Evolutionary conservation across 2,113 vertebrate species (phyloP), one percentile per base, ranked within the genome.

Genomic region (Probosciger aterrimus): DNA sequence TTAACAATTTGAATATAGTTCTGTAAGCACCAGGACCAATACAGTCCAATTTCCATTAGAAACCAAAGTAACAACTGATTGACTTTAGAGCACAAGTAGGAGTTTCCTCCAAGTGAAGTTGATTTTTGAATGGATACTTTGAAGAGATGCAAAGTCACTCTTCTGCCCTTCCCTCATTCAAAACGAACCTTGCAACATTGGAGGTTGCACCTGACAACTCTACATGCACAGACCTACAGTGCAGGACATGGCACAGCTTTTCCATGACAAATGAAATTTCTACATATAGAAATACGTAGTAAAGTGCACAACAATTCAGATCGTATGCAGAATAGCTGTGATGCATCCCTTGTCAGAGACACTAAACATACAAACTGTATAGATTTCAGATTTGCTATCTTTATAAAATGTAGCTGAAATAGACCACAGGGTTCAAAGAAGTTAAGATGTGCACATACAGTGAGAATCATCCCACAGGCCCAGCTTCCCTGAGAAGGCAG

Each of bases 321-420:
- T 12, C 5, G 25, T 25, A 47, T 6, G 4, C 18, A 55, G 18
- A 79, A 33, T 3, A 76, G 15, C 22, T 59, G 22, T 27, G 12
- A 31, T n/a, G 22, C 9, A 6, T 18, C 23, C 14, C 18, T 49
- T 37, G 10, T 25, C 55, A 64, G 43, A 78, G 4, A 75, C 5
- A 14, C 4, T 55, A 39, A 12, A 28, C 1, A 1, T 10, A 62
- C 1, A 2, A 75, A 53, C 20, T 16, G 6, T 18, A 39, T 22
- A 83, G 28, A 77, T 69, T 19, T 69, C n/a, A 92, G 28, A 68
- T 4, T 31, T 0, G 12, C 55, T 1, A 7, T 52, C 10, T n/a
- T 52, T 24, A 8, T 41, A 73, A 83, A 64, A 92, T 28, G 47
- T 49, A 30, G 19, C 19, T 87, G 43, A 87, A 75, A 75, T 4